Conservation (phyloP, 2,797 vertebrate species). For the Neopelma chrysocephalum region DNA sequence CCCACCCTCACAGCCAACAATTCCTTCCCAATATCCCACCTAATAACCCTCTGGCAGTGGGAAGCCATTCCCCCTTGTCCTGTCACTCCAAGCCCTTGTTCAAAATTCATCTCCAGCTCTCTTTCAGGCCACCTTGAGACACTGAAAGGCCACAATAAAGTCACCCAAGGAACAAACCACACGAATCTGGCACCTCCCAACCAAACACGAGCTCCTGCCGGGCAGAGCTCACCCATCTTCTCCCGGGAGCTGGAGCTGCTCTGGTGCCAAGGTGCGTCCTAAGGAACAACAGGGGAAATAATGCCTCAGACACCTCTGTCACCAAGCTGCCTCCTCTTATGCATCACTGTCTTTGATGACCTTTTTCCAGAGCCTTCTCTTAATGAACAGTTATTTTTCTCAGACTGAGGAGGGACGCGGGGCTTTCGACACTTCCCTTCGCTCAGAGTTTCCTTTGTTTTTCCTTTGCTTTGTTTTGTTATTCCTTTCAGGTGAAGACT, state of each 20-base stretch:
- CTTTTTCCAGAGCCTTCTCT: not conserved
- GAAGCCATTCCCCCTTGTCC: not conserved
- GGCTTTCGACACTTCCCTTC: not conserved
- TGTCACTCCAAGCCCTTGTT: fast-evolving
- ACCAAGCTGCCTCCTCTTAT: not conserved
- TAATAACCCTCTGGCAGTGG: fast-evolving
- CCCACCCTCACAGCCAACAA: fast-evolving
- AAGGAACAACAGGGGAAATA: not conserved
- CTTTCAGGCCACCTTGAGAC: not conserved
- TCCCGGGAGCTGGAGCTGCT: not conserved
- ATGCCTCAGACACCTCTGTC: not conserved
- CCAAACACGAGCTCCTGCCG: fast-evolving
- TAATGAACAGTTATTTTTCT: not conserved
- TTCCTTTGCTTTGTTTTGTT: not conserved
- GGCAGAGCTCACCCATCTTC: not conserved
- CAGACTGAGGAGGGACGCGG: not conserved
- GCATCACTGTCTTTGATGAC: not conserved
- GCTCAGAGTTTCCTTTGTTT: not conserved
- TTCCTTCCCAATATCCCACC: not conserved
- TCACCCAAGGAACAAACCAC: not conserved
- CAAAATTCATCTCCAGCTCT: not conserved
- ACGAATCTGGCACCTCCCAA: not conserved
- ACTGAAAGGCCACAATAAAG: fast-evolving
- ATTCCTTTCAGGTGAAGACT: slow-evolving; percentile 30
- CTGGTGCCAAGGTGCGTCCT: not conserved